Conservation (phyloP, 2,797 vertebrate species). For the Rhincodon typus region DNA sequence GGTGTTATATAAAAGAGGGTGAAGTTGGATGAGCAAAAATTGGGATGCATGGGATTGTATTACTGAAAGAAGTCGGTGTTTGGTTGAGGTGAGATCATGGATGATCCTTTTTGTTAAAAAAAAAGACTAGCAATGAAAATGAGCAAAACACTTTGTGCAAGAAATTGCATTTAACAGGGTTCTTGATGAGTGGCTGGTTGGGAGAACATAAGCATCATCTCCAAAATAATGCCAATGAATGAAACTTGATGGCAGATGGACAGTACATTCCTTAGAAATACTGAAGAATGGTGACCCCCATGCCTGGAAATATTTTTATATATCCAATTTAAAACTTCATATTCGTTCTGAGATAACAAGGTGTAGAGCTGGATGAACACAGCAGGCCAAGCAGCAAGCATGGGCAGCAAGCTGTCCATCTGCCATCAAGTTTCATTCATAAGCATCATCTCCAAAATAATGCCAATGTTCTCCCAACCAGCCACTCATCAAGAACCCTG, state of each 20-base stretch:
- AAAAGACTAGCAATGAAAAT: not conserved
- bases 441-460: not conserved
- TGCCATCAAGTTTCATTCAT: not conserved
- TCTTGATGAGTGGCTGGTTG: not conserved
- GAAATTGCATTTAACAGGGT: not conserved
- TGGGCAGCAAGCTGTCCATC: not conserved
- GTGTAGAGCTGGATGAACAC: too few species aligned
- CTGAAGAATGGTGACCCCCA: too few species aligned
- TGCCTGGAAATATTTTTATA: too few species aligned
- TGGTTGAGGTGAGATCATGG: not conserved
- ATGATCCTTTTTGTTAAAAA: not conserved
- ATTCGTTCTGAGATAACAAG: too few species aligned
- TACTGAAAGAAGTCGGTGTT: not conserved
- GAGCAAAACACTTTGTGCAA: not conserved
- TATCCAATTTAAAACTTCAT: too few species aligned
- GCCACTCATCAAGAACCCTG: not conserved
- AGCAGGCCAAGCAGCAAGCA: too few species aligned
- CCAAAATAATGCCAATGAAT: not conserved
- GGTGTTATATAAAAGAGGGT: not conserved
- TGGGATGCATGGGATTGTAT: not conserved
- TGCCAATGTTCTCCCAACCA: not conserved
- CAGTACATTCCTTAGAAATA: not conserved
- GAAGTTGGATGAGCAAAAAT: not conserved
- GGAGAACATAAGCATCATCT: not conserved
- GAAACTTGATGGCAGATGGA: not conserved